Base-by-base conservation (phyloP, 2,888 invertebrate species). In the Spodoptera picta region DNA sequence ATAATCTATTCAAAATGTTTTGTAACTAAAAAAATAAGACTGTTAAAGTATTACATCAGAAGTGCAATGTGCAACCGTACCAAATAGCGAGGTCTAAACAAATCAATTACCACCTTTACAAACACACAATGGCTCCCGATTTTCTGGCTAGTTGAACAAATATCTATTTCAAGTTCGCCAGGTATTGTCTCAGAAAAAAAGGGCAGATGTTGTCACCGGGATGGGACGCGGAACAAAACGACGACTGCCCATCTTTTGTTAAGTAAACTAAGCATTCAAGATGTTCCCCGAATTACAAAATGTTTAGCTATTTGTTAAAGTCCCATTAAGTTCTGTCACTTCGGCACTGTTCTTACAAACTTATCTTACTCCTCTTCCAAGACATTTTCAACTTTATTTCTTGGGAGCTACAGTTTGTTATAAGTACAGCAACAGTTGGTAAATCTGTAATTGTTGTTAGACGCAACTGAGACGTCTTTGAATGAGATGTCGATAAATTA, bases 291-390 rank as follows among this genome's bases (percentile, higher is more conserved):
- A 93, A 94, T 93, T 89, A 91, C 91, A 89, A 91, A 94, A 92
- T 91, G 91, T 91, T 94, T 94, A 92, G 92, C 90, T 92, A 94
- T 94, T 94, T 94, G 94, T 94, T 93, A 93, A 92, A 93, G 84
- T 92, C 90, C 91, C 90, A 94, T 94, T 94, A 93, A 89, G 92
- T 89, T 91, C 86, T 91, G 92, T 92, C 92, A 92, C 90, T 90
- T 90, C 85, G 83, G 85, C 84, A 83, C 84, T 81, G 83, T 81
- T 76, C 83, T 81, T 69, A 72, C 89, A 85, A 90, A 84, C 48
- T 81, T 82, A 60, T 56, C 5, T 3, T 0, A 24, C 12, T 27
- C 27, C 53, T 24, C 0, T 36, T 7, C n/a, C 60, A 75, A 67
- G 46, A 42, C n/a, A 85, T 65, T 77, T 59, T 80, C 19, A 58